These are phyloP conservation scores for Strigamia maritima DNA, from an alignment of 2,888 invertebrate genomes.

Conservation along the genomic window DNA sequence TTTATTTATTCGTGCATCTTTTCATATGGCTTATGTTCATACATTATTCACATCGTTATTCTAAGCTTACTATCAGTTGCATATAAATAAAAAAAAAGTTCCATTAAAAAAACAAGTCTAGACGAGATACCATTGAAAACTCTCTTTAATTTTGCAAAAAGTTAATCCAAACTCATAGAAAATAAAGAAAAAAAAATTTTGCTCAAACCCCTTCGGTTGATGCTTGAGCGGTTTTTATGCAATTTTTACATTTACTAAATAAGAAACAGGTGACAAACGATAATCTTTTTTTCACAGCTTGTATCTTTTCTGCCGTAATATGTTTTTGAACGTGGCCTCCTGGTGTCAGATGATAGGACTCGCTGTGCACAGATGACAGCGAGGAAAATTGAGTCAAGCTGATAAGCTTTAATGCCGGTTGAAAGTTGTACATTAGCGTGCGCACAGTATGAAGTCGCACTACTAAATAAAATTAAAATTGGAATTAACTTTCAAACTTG, in stretches of 20 bases:
- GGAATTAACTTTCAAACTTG: neutral
- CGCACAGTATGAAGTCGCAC: neutral
- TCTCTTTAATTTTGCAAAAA: neutral
- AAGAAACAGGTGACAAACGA: neutral
- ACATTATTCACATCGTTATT: neutral
- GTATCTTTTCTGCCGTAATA: slow-evolving; percentile 9
- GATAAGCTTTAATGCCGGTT: slow-evolving; percentile 2
- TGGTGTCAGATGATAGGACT: neutral
- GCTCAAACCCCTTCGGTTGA: neutral
- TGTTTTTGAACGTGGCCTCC: neutral
- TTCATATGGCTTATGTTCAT: neutral
- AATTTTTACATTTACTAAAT: neutral
- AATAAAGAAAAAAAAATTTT: neutral
- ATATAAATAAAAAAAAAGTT: neutral
- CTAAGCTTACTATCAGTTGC: neutral
- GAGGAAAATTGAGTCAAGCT: neutral
- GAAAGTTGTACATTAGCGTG: slow-evolving; percentile 1
- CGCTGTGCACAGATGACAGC: neutral
- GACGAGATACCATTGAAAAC: neutral
- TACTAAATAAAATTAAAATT: neutral
- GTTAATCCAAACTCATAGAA: neutral
- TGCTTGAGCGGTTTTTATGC: neutral
- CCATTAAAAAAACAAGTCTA: no score
- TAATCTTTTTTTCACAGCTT: slow-evolving; percentile 10
- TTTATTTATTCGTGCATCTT: neutral